phyloP scores from a whole-genome alignment of 1,140 invertebrate genomes.

The Phymastichus coffea region DNA sequence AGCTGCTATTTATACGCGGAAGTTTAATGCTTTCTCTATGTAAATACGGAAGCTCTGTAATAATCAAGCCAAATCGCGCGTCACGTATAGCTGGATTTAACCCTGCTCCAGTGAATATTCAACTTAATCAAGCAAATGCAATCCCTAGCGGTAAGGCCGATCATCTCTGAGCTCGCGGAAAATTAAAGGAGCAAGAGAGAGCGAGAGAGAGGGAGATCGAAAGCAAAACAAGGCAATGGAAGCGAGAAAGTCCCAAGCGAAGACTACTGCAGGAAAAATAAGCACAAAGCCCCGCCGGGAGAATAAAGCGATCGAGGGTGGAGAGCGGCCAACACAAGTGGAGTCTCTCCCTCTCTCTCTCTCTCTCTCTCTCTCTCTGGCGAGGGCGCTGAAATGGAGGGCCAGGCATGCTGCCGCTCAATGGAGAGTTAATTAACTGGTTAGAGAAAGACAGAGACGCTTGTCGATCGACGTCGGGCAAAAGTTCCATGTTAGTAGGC shows the following conservation, averaged over 20 bases:
- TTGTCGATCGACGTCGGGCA: not conserved
- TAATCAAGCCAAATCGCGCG: too few relatives aligned
- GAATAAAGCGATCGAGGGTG: not conserved
- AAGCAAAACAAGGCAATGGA: too few relatives aligned
- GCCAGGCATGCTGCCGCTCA: slow-evolving; percentile 23
- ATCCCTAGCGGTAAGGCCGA: too few relatives aligned
- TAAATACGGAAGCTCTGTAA: too few relatives aligned
- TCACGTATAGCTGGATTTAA: too few relatives aligned
- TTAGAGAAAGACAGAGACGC: not conserved
- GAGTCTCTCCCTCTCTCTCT: too few relatives aligned
- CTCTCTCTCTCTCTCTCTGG: too few relatives aligned
- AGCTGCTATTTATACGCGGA: not conserved
- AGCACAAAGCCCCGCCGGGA: slow-evolving; percentile 12
- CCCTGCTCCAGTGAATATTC: too few relatives aligned
- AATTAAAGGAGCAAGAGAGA: not conserved
- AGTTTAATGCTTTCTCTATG: not conserved
- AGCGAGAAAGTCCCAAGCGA: too few relatives aligned
- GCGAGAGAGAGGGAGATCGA: slow-evolving; percentile 31
- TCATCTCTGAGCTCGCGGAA: too few relatives aligned
- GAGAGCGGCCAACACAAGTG: slow-evolving; percentile 4
- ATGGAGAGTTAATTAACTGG: slow-evolving; percentile 29
- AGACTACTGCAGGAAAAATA: too few relatives aligned
- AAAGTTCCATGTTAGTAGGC: slow-evolving; percentile 20
- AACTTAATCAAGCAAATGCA: too few relatives aligned
- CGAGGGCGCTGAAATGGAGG: slow-evolving; percentile 23